Conservation (phyloP, 2,888 invertebrate genomes). For the Oligia strigilis region DNA sequence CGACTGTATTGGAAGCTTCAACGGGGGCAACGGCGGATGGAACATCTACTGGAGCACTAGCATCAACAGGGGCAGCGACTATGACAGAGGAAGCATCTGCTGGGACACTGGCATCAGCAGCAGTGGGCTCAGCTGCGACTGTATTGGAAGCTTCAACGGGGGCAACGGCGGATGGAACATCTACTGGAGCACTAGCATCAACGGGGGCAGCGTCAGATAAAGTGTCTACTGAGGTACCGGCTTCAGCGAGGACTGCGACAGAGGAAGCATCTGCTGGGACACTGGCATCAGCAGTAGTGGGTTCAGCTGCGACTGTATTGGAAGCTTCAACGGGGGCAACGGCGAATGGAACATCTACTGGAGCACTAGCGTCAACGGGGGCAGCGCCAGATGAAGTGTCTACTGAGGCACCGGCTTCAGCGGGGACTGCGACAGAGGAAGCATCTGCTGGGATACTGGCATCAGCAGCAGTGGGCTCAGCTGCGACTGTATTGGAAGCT, state of each 20-base stretch:
- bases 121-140: not conserved
- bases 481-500: not conserved
- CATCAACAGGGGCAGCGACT: too few species aligned
- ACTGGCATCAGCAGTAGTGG: not conserved
- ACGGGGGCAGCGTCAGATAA: rapidly evolving
- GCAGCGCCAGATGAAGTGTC: not conserved
- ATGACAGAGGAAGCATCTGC: not conserved
- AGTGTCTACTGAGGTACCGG: not conserved
- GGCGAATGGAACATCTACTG: rapidly evolving
- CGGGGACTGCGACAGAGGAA: rapidly evolving
- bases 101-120: not conserved
- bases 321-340: not conserved
- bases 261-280: not conserved
- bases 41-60: not conserved
- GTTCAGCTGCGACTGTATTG: not conserved
- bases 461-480: not conserved
- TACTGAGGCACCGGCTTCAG: not conserved
- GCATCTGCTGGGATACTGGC: not conserved
- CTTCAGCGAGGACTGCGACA: not conserved
- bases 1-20: not conserved
- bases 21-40: rapidly evolving
- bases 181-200: not conserved
- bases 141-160: not conserved
- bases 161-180: rapidly evolving
- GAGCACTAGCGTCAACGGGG: rapidly evolving